Conservation (phyloP, 2,113 vertebrate genomes). For the Mus spicilegus region DNA sequence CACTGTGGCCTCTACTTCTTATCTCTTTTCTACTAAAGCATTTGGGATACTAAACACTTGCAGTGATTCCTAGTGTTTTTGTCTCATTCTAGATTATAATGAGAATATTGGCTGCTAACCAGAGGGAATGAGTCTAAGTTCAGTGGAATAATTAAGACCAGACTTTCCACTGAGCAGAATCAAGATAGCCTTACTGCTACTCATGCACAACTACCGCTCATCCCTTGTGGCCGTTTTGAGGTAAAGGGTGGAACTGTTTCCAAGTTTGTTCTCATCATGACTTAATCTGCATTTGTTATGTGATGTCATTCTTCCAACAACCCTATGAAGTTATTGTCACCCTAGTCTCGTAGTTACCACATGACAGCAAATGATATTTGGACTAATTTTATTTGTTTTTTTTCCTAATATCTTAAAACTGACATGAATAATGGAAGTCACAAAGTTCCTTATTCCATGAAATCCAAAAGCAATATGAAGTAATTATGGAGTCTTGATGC, state of each 20-base stretch:
- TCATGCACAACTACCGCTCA: neutral
- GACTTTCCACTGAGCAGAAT: constrained; percentile 44
- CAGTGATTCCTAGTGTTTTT: neutral
- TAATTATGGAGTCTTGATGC: neutral
- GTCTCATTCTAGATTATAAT: constrained; percentile 27
- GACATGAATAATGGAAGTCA: neutral
- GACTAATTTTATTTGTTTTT: neutral
- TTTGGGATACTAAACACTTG: constrained; percentile 23
- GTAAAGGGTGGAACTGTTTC: constrained; percentile 38
- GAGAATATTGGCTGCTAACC: constrained; percentile 10
- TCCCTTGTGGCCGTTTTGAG: neutral
- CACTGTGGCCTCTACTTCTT: neutral
- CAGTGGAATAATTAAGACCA: constrained; percentile 51
- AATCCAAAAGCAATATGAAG: neutral
- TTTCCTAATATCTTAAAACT: neutral
- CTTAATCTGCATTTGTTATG: constrained; percentile 47
- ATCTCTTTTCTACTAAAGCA: neutral
- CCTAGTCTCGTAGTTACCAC: neutral
- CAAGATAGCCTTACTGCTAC: neutral
- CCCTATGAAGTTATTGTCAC: constrained; percentile 2
- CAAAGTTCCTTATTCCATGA: constrained; percentile 1
- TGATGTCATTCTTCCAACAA: constrained; percentile 48
- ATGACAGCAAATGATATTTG: neutral
- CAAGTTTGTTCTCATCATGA: constrained; percentile 44
- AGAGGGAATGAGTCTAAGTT: neutral